Evolutionary conservation across 2,888 invertebrate species (phyloP), one percentile per base, ranked within the genome.

Genomic region (Chrysodeixis includens): DNA sequence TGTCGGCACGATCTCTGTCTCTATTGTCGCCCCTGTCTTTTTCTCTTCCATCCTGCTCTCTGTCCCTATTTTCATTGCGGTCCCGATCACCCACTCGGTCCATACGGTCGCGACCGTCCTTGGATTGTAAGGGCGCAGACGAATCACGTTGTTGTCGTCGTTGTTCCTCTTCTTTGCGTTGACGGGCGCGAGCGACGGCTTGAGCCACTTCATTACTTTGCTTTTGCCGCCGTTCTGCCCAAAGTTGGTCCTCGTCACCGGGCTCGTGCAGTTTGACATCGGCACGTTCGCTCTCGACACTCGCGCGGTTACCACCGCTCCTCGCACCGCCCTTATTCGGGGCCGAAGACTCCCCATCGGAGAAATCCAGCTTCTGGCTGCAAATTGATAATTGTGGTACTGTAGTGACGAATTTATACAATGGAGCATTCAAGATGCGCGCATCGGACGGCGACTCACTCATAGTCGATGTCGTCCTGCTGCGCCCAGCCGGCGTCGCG

Each of bases 401-500:
- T 26, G 26, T 26, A 56, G 18, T 56, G 18, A 22, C 0, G 18
- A 26, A 22, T 58, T 40, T 16, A 22, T 0, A 30, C 22, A 1
- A 5, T 6, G 3, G 6, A 35, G 8, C 44, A 18, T 16, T 10
- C n/a, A 14, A 0, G 0, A 8, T 4, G 16, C 10, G 16, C n/a
- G n/a, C n/a, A n/a, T 26, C 26, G 8, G 20, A 12, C 16, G n/a
- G 32, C 18, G 16, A 90, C 95, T 93, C 81, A 96, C 96, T 98
- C 98, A 89, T 99, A 99, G 93, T 99, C 99, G 88, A 99, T 98
- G 89, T 98, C 98, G 88, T 98, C 98, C 85, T 98, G 97, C 79
- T 97, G 97, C 66, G 98, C 98, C 99, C 99, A 99, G 73, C 98
- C 98, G 84, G 97, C 97, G 87, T 98, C 97, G 83, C 97, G 97